A percentile compares a stretch with the other conserved stretches of the same genome.
Evolutionary conservation across 2,113 vertebrate genomes (phyloP).

Genomic region (Etheostoma cragini): DNA sequence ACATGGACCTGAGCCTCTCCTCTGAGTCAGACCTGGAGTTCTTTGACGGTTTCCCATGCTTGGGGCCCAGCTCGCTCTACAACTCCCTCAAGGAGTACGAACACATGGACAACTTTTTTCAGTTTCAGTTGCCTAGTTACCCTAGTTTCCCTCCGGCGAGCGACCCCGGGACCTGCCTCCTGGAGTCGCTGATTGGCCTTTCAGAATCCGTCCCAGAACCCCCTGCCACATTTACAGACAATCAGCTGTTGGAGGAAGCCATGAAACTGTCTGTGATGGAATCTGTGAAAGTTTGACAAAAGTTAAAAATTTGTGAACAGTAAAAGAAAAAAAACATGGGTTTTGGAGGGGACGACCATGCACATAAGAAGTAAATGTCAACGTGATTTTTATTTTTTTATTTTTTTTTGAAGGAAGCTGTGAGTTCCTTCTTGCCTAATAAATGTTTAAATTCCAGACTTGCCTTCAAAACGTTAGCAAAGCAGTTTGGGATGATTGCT

Average conservation of each 20-base stretch:
- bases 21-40: slow-evolving; percentile 95
- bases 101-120: slow-evolving; percentile 89
- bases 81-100: slow-evolving; percentile 91
- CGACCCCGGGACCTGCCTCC: slow-evolving; percentile 90
- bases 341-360: slow-evolving; percentile 64
- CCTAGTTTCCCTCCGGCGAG: slow-evolving; percentile 83
- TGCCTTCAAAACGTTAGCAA: slow-evolving; percentile 82
- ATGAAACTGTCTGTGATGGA: slow-evolving; percentile 92
- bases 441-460: slow-evolving; percentile 76
- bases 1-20: slow-evolving; percentile 92
- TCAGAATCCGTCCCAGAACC: slow-evolving; percentile 90
- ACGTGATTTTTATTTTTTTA: slow-evolving; percentile 24
- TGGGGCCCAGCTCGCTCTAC: slow-evolving; percentile 93
- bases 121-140: slow-evolving; percentile 89
- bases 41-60: slow-evolving; percentile 92
- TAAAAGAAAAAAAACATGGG: slow-evolving; percentile 53
- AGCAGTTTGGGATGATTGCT: slow-evolving; percentile 76
- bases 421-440: slow-evolving; percentile 77
- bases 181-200: slow-evolving; percentile 94
- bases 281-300: slow-evolving; percentile 89
- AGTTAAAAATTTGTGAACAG: slow-evolving; percentile 33
- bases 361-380: slow-evolving; percentile 72
- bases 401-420: slow-evolving; percentile 73
- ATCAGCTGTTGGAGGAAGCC: slow-evolving; percentile 94
- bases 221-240: slow-evolving; percentile 90